Evolutionary conservation across 2,113 vertebrate genomes (phyloP), one percentile per base, ranked within the genome.

Genomic region (Nycticebus coucang): DNA sequence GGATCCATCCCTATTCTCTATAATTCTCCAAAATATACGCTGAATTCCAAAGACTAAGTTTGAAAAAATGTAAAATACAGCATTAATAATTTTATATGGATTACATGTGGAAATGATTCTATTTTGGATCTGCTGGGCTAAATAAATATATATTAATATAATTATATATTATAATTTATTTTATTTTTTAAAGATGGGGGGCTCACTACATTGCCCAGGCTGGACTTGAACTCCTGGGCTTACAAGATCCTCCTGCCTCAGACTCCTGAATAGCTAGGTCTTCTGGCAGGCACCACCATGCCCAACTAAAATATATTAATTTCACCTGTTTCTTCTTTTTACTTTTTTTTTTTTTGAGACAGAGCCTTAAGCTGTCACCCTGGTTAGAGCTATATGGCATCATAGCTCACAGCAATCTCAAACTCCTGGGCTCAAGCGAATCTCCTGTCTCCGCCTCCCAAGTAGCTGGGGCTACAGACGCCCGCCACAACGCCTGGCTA

Each of bases 131-230:
- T 66, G 28, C 8, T 80, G 92, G 62, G 57, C 84, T 88, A 87
- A 95, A 83, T 71, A 64, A 83, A 83, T 50, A 59, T 37, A 57
- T 77, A 78, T 57, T 71, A 69, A 90, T 66, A 89, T 59, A 89
- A 81, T 93, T 80, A 81, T 50, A 50, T 50, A 50, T 50, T 50
- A 8, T 50, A 91, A 75, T 78, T 94, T 66, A 68, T 33, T 68
- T 68, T 68, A 33, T 17, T 68, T 68, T 68, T 68, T 68, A 68
- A 30, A 28, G 62, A 64, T 64, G 26, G 26, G 24, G 62, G 10
- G 26, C 62, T 64, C 62, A 64, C 62, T 64, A 13, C 28, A 64
- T 64, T 24, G 24, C 26, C 62, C 62, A 64, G 62, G 62, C 62
- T 64, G 62, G 10, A 64, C 72, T 75, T 26, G 41, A 75, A 75